Evolutionary conservation across 1,140 invertebrate species (phyloP).

Genomic region (Drosophila chauvacae): DNA sequence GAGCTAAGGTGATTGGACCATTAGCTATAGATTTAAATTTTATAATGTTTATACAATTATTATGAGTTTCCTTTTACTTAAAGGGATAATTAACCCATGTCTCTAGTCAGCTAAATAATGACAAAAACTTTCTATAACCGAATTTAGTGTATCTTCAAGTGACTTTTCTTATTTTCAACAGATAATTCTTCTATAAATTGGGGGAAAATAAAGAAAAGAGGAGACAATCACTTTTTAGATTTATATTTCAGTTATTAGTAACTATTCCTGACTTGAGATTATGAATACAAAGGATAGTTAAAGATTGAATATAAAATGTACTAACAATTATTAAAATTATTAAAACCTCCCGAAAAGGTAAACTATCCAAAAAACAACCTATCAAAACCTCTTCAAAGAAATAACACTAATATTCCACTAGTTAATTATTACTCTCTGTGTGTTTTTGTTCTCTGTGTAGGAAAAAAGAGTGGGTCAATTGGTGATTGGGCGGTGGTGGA

Average conservation of each 20-base stretch:
- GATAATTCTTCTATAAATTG: neutral
- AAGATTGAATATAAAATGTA: neutral
- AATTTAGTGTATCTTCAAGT: neutral
- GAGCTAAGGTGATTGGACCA: no score
- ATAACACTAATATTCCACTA: neutral
- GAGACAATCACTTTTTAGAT: neutral
- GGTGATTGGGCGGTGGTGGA: constrained; percentile 8
- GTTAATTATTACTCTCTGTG: neutral
- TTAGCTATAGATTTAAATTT: neutral
- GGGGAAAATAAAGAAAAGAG: neutral
- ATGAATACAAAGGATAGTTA: no score
- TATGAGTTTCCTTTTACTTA: neutral
- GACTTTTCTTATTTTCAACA: neutral
- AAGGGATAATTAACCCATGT: neutral
- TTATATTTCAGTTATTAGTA: neutral
- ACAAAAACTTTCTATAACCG: neutral
- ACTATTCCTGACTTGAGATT: no score
- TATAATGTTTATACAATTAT: neutral
- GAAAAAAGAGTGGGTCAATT: constrained; percentile 12
- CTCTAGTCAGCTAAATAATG: neutral
- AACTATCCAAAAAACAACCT: neutral
- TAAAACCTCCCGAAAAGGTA: neutral
- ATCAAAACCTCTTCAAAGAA: no score
- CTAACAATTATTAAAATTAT: neutral
- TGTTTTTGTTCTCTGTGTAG: constrained; percentile 5